These are phyloP conservation scores for Aspiorhynchus laticeps DNA, from an alignment of 2,113 vertebrate genomes.

Conservation along the genomic window DNA sequence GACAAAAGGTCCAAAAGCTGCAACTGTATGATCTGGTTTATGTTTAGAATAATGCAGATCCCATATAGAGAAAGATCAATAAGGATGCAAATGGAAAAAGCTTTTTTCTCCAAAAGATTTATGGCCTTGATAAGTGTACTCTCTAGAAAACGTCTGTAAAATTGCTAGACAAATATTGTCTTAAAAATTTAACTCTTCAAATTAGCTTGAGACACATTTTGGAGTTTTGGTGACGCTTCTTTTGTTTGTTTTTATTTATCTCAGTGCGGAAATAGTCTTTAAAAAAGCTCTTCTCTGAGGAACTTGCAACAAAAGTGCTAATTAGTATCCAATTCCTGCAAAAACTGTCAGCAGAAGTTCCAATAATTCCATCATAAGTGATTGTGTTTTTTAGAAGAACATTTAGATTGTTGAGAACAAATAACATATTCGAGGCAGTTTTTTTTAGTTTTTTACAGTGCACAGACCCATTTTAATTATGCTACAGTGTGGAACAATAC, in stretches of 20 bases:
- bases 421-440: neutral
- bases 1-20: neutral
- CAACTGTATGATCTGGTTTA: slow-evolving; percentile 1
- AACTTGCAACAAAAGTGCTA: neutral
- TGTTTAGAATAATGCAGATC: slow-evolving; percentile 12
- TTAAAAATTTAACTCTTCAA: neutral
- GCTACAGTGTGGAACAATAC: neutral
- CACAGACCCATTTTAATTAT: neutral
- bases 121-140: neutral
- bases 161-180: neutral
- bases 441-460: neutral
- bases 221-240: neutral
- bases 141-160: neutral
- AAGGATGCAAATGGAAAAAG: neutral
- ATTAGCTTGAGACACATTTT: neutral
- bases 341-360: neutral
- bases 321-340: neutral
- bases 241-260: neutral
- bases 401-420: neutral
- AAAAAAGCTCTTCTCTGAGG: neutral
- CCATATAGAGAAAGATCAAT: slow-evolving; percentile 14
- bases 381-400: neutral
- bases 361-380: neutral
- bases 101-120: neutral
- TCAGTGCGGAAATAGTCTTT: neutral